Base-by-base conservation (phyloP, 2,888 invertebrate genomes). In the Trichopoda pennipes region DNA sequence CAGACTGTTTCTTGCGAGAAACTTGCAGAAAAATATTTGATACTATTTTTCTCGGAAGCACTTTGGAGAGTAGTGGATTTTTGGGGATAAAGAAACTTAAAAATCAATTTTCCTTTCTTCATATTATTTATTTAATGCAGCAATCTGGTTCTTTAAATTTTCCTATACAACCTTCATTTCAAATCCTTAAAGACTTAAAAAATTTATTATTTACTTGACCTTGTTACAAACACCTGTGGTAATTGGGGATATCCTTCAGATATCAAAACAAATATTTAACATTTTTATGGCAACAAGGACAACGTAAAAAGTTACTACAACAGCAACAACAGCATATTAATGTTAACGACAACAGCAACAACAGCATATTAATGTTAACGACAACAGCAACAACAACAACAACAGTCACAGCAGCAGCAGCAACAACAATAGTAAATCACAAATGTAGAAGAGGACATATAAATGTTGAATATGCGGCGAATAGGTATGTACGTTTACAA, bases 211-310 rank as follows among this genome's bases (percentile, higher is more conserved):
- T 47, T n/a, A 23, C 3, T 56, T 47, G 69, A 72, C 82, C 79
- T 82, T 82, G 72, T 21, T 9, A 56, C 75, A 75, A 79, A 82
- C 79, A 82, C 82, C 82, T 82, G 82, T 82, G 72, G 68, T 66
- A 68, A 74, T 74, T 80, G 44, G 14, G 14, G 23, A 68, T 72
- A 61, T 75, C 79, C 82, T 82, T 82, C 61, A 72, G 49, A 82
- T 55, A 68, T 21, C 75, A 72, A 70, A 80, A 80, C 69, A 80
- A 80, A 80, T 66, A 72, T 66, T 69, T 68, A 61, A 60, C 38
- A 61, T 19, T 75, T 56, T 17, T 38, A 19, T 38, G 49, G 49
- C 14, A 35, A 38, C 81, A 82, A 82, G 82, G 82, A 75, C 82
- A 44, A 64, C 23, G 21, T 47, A 76, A 60, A 63, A 60, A 81